These are phyloP conservation scores for Umimayanthus kanabou DNA, from an alignment of 92 coral and sea anemone genomes.

Conservation along the genomic window DNA sequence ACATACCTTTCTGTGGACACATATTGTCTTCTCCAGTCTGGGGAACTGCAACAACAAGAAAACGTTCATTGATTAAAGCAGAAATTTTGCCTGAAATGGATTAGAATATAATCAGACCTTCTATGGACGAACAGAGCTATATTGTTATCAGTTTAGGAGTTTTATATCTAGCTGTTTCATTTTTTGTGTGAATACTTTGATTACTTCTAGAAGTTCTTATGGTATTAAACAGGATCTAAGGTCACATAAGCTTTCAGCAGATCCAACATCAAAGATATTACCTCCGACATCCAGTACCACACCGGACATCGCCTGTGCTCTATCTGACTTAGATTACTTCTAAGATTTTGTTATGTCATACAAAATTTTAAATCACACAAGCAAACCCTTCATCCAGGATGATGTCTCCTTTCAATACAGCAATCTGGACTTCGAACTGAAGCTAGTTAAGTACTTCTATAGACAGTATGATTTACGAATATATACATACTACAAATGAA, in stretches of 20 bases:
- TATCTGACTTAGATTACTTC: background rate
- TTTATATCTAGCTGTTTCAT: too few species aligned
- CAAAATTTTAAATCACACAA: background rate
- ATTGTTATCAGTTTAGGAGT: too few species aligned
- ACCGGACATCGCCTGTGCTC: background rate
- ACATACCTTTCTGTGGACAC: slow-evolving; percentile 95
- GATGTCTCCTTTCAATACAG: too few species aligned
- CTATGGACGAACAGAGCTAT: background rate
- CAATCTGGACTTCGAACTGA: too few species aligned
- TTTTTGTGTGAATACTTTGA: too few species aligned
- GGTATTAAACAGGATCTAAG: too few species aligned
- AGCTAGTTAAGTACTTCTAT: too few species aligned
- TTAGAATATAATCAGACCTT: background rate
- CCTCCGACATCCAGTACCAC: slow-evolving; percentile 45
- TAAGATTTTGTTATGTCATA: background rate
- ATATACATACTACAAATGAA: too few species aligned
- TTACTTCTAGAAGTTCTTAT: too few species aligned
- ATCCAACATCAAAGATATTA: background rate
- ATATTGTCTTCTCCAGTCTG: slow-evolving; percentile 67
- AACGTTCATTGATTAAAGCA: background rate
- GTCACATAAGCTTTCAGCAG: background rate
- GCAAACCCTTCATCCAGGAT: too few species aligned
- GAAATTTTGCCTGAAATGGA: background rate
- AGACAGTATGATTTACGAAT: too few species aligned
- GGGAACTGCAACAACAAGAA: slow-evolving; percentile 55